Evolutionary conservation across 2,113 vertebrate genomes (phyloP).

Genomic region (Lycaon pictus): DNA sequence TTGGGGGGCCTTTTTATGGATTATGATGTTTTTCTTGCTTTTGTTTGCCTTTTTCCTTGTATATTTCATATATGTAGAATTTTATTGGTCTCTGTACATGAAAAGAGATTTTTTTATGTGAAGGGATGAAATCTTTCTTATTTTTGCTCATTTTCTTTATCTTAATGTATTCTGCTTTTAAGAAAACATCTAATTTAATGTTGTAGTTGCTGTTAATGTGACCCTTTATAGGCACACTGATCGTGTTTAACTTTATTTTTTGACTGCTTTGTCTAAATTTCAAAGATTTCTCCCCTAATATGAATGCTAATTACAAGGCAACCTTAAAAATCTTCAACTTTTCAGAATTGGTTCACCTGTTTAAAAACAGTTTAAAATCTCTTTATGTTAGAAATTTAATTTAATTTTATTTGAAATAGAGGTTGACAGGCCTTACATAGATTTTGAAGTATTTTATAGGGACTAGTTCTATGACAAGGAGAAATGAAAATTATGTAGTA

Average conservation of each 20-base stretch:
- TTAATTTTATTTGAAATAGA: conserved; percentile 51
- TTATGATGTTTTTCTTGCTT: conserved; percentile 21
- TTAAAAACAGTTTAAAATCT: conserved; percentile 55
- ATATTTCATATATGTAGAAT: conserved; percentile 5
- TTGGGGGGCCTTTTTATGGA: neutral
- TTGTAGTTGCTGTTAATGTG: conserved; percentile 40
- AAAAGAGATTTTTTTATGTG: conserved; percentile 20
- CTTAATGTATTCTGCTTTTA: conserved; percentile 27
- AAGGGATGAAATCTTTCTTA: conserved; percentile 22
- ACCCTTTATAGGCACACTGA: conserved; percentile 55
- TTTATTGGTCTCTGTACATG: conserved; percentile 55
- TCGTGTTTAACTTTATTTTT: conserved; percentile 53
- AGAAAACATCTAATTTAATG: conserved; percentile 48
- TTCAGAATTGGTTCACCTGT: conserved; percentile 40
- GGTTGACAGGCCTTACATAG: neutral
- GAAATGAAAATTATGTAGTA: neutral
- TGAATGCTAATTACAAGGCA: conserved; percentile 12
- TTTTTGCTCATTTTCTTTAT: conserved; percentile 27
- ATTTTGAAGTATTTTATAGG: conserved; percentile 10
- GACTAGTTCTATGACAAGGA: neutral
- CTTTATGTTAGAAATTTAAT: conserved; percentile 7
- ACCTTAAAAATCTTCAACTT: conserved; percentile 36
- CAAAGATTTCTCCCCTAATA: conserved; percentile 5
- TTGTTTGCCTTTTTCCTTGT: conserved; percentile 18
- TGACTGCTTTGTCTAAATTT: conserved; percentile 65